These are phyloP conservation scores for Rhingia campestris DNA, from an alignment of 2,888 invertebrate genomes.

Conservation along the genomic window DNA sequence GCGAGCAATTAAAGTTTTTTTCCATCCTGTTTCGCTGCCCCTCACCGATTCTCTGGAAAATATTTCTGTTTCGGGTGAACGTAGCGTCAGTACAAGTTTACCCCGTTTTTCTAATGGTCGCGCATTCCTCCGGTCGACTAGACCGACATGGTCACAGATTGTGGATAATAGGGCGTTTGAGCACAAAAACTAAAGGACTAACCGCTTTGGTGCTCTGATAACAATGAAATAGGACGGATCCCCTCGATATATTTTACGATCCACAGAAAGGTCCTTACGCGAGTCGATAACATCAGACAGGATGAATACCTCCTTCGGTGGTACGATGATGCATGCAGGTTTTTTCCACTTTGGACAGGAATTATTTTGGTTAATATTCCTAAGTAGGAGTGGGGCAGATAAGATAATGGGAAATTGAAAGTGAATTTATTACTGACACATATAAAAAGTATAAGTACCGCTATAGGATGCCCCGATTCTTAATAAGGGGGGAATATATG, in stretches of 20 bases:
- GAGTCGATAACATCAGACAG: slow-evolving; percentile 45
- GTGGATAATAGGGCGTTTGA: slow-evolving; percentile 52
- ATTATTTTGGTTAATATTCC: slow-evolving; percentile 40
- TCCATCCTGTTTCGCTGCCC: slow-evolving; percentile 32
- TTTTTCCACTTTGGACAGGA: slow-evolving; percentile 8
- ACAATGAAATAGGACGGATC: slow-evolving; percentile 65
- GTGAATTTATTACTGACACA: slow-evolving; percentile 40
- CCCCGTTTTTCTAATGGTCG: slow-evolving; percentile 53
- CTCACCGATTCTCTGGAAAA: slow-evolving; percentile 13
- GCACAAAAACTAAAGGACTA: slow-evolving; percentile 23
- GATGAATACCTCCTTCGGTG: slow-evolving; percentile 5
- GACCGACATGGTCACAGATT: slow-evolving; percentile 59
- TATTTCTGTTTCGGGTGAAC: slow-evolving; percentile 42
- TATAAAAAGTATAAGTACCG: too few relatives aligned
- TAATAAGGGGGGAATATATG: too few relatives aligned
- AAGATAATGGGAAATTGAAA: slow-evolving; percentile 44
- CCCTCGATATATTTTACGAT: slow-evolving; percentile 60
- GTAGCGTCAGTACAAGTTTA: slow-evolving; percentile 9
- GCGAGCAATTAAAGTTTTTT: slow-evolving; percentile 69
- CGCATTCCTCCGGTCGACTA: slow-evolving; percentile 46
- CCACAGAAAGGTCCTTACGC: slow-evolving; percentile 49
- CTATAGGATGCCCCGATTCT: too few relatives aligned
- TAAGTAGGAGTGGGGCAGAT: slow-evolving; percentile 34
- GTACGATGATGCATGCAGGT: slow-evolving; percentile 25
- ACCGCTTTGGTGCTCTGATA: slow-evolving; percentile 54